A percentile compares a stretch with the other conserved stretches of the same genome.
Conservation (phyloP, 2,113 vertebrate genomes). For the Cettia cetti region DNA sequence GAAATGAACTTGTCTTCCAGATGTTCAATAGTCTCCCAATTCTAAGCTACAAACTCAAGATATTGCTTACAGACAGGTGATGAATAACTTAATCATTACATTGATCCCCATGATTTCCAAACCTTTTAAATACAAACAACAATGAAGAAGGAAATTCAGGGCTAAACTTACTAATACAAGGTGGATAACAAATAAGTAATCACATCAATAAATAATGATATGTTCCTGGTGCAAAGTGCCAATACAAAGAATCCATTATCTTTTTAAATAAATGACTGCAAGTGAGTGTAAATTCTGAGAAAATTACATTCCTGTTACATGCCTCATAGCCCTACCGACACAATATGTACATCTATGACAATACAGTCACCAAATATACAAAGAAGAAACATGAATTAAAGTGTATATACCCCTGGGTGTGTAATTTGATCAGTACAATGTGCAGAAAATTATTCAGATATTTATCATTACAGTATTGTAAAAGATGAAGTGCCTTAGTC, state of each 20-base stretch:
- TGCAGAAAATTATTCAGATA: conserved; percentile 73
- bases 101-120: conserved; percentile 78
- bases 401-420: conserved; percentile 82
- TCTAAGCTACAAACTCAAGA: conserved; percentile 95
- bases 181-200: conserved; percentile 89
- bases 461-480: conserved; percentile 79
- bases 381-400: conserved; percentile 88
- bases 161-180: conserved; percentile 90
- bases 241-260: conserved; percentile 90
- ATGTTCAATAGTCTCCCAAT: conserved; percentile 81
- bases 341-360: conserved; percentile 99
- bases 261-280: conserved; percentile 93
- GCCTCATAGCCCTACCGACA: conserved; percentile 91
- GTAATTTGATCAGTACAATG: conserved; percentile 72
- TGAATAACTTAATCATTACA: conserved; percentile 93
- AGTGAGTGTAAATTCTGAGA: conserved; percentile 87
- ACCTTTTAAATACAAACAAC: conserved; percentile 95
- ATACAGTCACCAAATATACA: conserved; percentile 98
- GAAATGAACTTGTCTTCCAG: conserved; percentile 83
- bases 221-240: conserved; percentile 98
- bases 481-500: conserved; percentile 81
- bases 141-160: conserved; percentile 92
- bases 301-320: conserved; percentile 90
- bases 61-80: conserved; percentile 97
- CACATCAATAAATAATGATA: conserved; percentile 97